These are phyloP conservation scores for Lathamus discolor DNA, from an alignment of 2,113 vertebrate species.

Conservation along the genomic window DNA sequence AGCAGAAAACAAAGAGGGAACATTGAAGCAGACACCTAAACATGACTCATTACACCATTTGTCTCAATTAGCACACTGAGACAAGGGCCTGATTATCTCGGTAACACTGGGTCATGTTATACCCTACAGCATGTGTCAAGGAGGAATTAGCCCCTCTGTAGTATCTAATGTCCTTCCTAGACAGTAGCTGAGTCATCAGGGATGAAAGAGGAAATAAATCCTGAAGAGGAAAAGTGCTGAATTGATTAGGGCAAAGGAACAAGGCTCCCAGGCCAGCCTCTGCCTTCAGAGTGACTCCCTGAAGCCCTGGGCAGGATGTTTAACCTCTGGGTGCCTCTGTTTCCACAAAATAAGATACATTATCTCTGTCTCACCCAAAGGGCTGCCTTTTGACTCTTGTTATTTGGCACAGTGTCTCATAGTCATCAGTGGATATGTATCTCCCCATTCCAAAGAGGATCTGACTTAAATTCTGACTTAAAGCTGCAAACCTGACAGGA, in stretches of 20 bases:
- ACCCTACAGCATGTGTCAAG: background rate
- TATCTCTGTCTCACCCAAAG: background rate
- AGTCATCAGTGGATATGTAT: accelerated
- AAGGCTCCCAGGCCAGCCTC: background rate
- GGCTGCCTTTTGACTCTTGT: background rate
- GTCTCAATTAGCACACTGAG: slow-evolving; percentile 33
- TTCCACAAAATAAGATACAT: background rate
- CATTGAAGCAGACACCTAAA: slow-evolving; percentile 29
- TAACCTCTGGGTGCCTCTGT: background rate
- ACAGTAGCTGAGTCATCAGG: background rate
- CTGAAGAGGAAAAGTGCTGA: background rate
- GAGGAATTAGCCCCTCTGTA: background rate
- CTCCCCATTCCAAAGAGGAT: background rate
- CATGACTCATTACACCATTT: slow-evolving; percentile 35
- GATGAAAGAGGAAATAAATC: background rate
- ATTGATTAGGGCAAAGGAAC: background rate
- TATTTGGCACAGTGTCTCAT: background rate
- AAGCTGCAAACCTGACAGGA: background rate
- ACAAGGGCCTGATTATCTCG: slow-evolving; percentile 41
- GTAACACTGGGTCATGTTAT: background rate
- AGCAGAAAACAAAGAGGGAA: slow-evolving; percentile 17
- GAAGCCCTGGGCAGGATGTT: background rate
- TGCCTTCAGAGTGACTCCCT: background rate
- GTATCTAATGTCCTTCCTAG: background rate
- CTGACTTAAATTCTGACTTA: background rate